Evolutionary conservation across 2,113 vertebrate genomes (phyloP), one percentile per base, ranked within the genome.

Genomic region (Chaenogobius annularis): DNA sequence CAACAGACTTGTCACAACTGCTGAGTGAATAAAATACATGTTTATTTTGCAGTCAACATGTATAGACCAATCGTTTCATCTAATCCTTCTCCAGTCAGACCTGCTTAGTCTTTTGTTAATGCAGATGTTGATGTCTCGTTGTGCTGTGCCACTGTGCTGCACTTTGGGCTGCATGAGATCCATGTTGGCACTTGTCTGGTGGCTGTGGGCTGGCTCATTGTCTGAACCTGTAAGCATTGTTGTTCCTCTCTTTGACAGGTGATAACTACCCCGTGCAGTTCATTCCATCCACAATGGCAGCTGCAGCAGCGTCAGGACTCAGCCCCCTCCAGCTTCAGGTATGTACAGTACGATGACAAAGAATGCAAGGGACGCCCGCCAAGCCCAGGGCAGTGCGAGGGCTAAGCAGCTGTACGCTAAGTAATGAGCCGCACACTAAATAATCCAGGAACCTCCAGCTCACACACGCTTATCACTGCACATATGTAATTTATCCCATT

Each of bases 231-330:
- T 92, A 85, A 64, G 93, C 94, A 98, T 99, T 99, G 96, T 99
- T 77, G 70, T 81, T 80, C 72, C 83, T 89, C 92, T 81, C 76
- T 78, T 88, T 90, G 93, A 97, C 96, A 99, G 98, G 98, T 97
- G 98, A 99, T 96, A 99, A 98, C 97, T 99, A 99, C 94, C 98
- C 98, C 11, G 96, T 99, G 95, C 98, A 99, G 97, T 99, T 99
- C 96, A 99, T 99, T 97, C 97, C 98, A 90, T 99, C 98, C 90
- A 97, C 98, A 94, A 98, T 99, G 97, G 97, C 98, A 98, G 97
- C 97, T 96, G 98, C 97, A 90, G 97, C 98, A 91, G 96, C 98
- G 92, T 99, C 98, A 94, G 98, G 98, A 94, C 97, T 99, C 95
- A 99, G 96, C 96, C 98, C 98, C 93, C 96, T 99, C 93, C 98